phyloP scores from a whole-genome alignment of 2,113 vertebrate genomes.

The Forbesichthys papilliferus region DNA sequence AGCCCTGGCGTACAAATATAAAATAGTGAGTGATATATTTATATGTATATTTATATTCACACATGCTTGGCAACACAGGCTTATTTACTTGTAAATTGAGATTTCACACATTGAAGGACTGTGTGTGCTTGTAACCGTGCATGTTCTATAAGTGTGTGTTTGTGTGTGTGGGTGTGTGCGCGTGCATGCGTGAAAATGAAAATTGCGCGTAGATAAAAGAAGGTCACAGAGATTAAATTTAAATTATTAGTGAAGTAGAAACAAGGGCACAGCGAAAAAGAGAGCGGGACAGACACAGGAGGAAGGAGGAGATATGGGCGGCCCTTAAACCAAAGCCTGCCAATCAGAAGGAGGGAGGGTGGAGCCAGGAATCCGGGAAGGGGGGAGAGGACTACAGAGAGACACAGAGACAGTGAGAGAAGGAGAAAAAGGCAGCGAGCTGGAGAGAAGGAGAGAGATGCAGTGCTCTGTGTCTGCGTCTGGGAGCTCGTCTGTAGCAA shows the following conservation, averaged over 20 bases:
- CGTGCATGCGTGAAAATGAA: conserved; percentile 42
- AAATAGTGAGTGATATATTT: background rate
- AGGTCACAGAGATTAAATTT: conserved; percentile 60
- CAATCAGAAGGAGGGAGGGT: conserved; percentile 57
- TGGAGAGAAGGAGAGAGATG: conserved; percentile 57
- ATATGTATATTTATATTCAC: conserved; percentile 35
- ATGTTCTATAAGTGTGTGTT: conserved; percentile 5
- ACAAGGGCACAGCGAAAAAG: conserved; percentile 47
- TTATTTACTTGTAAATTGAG: conserved; percentile 50
- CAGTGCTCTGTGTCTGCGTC: conserved; percentile 63
- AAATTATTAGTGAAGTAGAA: conserved; percentile 61
- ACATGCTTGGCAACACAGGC: conserved; percentile 59
- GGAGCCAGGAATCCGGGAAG: conserved; percentile 49
- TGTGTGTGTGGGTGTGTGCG: background rate
- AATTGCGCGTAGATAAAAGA: conserved; percentile 50
- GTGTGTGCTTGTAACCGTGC: background rate
- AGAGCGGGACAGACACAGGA: conserved; percentile 21
- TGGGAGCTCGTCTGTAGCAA: conserved; percentile 52
- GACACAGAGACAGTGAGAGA: conserved; percentile 56
- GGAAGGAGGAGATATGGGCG: conserved; percentile 20
- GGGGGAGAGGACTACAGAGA: conserved; percentile 57
- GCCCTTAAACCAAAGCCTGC: conserved; percentile 20
- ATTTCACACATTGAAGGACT: conserved; percentile 45
- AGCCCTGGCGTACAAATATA: background rate
- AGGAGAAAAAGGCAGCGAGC: conserved; percentile 41